Conservation (phyloP, 30 jellyfish, hydroid and myxozoan species). For the Pseudorhiza aurosa region DNA sequence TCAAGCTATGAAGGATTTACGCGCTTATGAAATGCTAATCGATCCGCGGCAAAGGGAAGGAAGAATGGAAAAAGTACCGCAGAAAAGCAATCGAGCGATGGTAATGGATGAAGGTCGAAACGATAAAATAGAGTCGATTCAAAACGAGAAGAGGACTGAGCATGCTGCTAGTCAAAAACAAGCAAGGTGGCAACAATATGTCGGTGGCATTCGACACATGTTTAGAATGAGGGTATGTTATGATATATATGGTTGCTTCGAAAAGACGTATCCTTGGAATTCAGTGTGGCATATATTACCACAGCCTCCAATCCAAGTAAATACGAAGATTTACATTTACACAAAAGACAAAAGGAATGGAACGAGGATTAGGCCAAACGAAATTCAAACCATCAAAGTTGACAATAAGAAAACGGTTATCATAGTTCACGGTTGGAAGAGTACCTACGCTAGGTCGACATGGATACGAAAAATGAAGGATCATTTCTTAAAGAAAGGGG, state of each 20-base stretch:
- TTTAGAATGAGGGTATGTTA: slow-evolving; percentile 38
- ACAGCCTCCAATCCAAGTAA: slow-evolving; percentile 39
- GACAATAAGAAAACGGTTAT: slow-evolving; percentile 43
- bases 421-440: slow-evolving; percentile 80
- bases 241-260: slow-evolving; percentile 79
- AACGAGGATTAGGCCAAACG: not conserved
- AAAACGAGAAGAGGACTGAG: no score
- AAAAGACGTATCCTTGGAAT: slow-evolving; percentile 57
- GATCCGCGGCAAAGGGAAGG: no score
- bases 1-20: no score
- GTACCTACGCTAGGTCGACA: not conserved
- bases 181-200: not conserved
- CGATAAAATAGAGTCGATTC: no score
- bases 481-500: slow-evolving; percentile 45
- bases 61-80: no score
- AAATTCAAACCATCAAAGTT: not conserved
- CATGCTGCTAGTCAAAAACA: no score
- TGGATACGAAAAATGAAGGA: slow-evolving; percentile 40
- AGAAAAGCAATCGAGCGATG: no score
- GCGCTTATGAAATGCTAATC: no score
- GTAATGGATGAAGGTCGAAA: no score
- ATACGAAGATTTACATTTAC: slow-evolving; percentile 33
- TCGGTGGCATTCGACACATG: not conserved
- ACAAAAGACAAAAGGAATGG: slow-evolving; percentile 42
- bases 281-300: slow-evolving; percentile 61